These are phyloP conservation scores for Araneus ventricosus DNA, from an alignment of 1,140 invertebrate genomes.

Conservation along the genomic window DNA sequence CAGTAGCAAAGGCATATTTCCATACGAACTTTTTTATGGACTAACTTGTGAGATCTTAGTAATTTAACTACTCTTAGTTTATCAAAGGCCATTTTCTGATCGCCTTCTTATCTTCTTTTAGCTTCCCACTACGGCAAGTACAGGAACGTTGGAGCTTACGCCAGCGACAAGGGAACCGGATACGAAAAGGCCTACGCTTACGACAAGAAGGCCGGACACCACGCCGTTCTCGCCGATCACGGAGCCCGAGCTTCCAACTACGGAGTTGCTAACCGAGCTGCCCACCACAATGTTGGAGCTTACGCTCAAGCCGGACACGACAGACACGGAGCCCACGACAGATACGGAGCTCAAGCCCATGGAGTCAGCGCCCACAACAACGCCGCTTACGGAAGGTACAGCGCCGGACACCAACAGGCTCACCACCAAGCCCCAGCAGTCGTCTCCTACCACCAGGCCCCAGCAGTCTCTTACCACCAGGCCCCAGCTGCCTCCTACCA, in stretches of 20 bases:
- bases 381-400: neutral
- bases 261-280: constrained; percentile 9
- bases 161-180: constrained; percentile 66
- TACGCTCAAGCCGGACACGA: constrained; percentile 50
- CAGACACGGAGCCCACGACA: constrained; percentile 59
- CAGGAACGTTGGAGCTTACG: constrained; percentile 53
- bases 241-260: constrained; percentile 44
- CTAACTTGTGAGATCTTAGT: no score
- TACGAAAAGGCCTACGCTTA: constrained; percentile 73
- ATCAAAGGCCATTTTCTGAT: no score
- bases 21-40: no score
- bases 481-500: neutral
- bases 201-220: constrained; percentile 73
- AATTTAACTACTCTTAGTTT: no score
- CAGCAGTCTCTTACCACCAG: no score
- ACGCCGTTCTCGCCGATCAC: constrained; percentile 39
- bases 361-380: constrained; percentile 25
- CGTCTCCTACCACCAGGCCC: neutral
- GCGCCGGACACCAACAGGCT: neutral
- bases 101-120: neutral
- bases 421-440: neutral
- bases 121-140: constrained; percentile 61
- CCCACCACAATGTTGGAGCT: constrained; percentile 57
- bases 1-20: no score
- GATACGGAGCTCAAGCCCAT: constrained; percentile 35